Evolutionary conservation across 37 sponge, comb jelly and placozoan genomes (phyloP).

Genomic region (Crambe crambe): DNA sequence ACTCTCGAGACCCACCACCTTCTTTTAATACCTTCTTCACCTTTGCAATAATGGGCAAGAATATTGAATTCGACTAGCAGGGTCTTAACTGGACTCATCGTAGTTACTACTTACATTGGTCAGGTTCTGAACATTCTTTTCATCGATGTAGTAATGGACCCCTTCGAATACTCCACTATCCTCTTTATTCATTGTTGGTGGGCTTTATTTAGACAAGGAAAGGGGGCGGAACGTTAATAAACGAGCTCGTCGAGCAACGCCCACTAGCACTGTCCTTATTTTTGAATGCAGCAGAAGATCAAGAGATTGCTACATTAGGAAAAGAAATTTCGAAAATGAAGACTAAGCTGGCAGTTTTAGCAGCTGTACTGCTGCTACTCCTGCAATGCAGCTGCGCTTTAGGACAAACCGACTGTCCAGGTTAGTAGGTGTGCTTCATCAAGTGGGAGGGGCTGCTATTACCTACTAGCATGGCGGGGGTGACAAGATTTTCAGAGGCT

Average conservation of each 20-base stretch:
- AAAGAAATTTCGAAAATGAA: not conserved
- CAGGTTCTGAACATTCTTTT: constrained; percentile 11
- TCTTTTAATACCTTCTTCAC: constrained; percentile 64
- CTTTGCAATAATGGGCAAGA: too few relatives aligned
- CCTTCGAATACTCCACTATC: constrained; percentile 19
- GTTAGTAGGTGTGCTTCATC: not conserved
- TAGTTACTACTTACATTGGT: constrained; percentile 12
- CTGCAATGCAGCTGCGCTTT: not conserved
- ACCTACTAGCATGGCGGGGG: too few relatives aligned
- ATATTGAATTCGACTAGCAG: not conserved
- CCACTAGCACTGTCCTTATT: not conserved
- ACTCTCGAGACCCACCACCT: constrained; percentile 77
- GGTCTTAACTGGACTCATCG: not conserved
- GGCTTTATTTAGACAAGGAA: too few relatives aligned
- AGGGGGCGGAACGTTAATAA: not conserved
- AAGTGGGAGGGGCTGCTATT: not conserved
- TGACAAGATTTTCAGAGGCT: too few relatives aligned
- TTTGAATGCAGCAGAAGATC: too few relatives aligned
- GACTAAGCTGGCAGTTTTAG: not conserved
- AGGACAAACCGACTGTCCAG: not conserved
- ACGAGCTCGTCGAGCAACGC: not conserved
- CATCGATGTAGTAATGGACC: constrained; percentile 36
- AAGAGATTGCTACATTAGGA: not conserved
- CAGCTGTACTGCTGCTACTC: not conserved
- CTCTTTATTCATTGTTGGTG: too few relatives aligned